Evolutionary conservation across 2,888 invertebrate genomes (phyloP), one percentile per base, ranked within the genome.

Genomic region (Eristalinus sepulchralis): DNA sequence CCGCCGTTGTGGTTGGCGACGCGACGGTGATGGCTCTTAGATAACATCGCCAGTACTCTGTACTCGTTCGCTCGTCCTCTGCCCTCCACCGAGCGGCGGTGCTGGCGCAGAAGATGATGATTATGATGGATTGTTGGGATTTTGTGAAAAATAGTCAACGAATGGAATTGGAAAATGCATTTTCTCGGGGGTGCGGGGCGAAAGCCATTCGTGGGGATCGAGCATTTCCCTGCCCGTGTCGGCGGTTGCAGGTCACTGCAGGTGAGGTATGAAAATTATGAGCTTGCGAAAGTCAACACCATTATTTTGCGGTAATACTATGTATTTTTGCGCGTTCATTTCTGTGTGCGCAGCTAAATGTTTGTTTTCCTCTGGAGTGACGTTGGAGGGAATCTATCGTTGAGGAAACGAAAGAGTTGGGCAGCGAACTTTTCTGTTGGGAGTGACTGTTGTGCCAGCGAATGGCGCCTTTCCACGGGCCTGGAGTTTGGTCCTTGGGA

Each of bases 101-200:
- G 27, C 59, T 60, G 31, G 27, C 60, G 57, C 34, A 13, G 47
- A 64, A 72, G 80, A 72, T 73, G 70, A 67, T 81, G 77, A 82
- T 73, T 81, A 81, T 81, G 85, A 85, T 77, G 53, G 82, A 85
- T 81, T 68, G 81, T 77, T 76, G 79, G 27, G 68, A 79, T 75
- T 79, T 71, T 53, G 10, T 75, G 67, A 75, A 70, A 71, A 73
- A 64, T 59, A 78, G 64, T 71, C 70, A 64, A 57, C 33, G 68
- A 68, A 62, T 47, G 20, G 0, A 64, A 75, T 53, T 81, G 39
- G 70, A 60, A 79, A 76, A 64, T 27, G 27, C 33, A 62, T 59
- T 83, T 73, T 59, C 36, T 57, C 53, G 9, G 27, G 27, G 27
- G 27, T 27, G 27, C 27, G 27, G 27, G 27, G 27, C 27, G 2